Evolutionary conservation across 2,797 vertebrate genomes (phyloP).

Genomic region (Taeniopygia guttata): DNA sequence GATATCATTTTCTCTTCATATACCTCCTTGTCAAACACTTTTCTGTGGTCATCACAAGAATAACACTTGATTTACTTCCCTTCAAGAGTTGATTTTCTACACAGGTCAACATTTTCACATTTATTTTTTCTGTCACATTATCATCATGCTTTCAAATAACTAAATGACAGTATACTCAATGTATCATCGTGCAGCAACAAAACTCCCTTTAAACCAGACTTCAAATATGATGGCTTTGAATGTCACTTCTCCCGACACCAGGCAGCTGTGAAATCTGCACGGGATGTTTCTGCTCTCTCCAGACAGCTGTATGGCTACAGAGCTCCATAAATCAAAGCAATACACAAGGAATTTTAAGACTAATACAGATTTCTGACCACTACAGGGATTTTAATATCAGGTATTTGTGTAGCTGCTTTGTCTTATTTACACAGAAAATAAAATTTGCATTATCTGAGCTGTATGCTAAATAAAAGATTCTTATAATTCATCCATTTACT

Average conservation of each 20-base stretch:
- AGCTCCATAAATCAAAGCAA: slow-evolving; percentile 9
- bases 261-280: background rate
- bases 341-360: slow-evolving; percentile 9
- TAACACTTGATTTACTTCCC: background rate
- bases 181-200: background rate
- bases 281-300: slow-evolving; percentile 3
- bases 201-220: background rate
- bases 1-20: background rate
- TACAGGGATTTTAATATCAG: slow-evolving; percentile 15
- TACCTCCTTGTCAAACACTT: background rate
- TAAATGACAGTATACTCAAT: background rate
- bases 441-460: background rate
- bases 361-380: slow-evolving; percentile 5
- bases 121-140: background rate
- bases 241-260: background rate
- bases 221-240: background rate
- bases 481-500: background rate
- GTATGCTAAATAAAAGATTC: background rate
- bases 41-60: background rate
- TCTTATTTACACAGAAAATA: background rate
- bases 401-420: background rate
- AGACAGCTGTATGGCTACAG: background rate
- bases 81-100: background rate
- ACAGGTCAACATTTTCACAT: background rate
- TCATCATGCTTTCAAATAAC: slow-evolving; percentile 22